Percentiles rank a stretch among this genome's conserved stretches.
These are phyloP conservation scores for Imbricaverruca yamaguchii DNA, from an alignment of 2,888 invertebrate genomes.

Conservation along the genomic window DNA sequence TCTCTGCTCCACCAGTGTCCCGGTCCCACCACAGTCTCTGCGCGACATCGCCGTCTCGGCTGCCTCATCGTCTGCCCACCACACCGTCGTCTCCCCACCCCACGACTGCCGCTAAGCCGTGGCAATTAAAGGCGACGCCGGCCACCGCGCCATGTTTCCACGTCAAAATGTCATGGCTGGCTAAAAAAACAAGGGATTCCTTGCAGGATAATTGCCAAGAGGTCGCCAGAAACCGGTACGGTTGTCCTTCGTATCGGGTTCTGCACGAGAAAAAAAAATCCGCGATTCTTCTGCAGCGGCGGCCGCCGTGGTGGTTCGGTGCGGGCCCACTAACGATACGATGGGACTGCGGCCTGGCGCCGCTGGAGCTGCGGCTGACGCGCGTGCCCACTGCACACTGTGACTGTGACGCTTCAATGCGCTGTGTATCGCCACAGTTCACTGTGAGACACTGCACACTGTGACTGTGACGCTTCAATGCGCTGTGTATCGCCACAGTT, in stretches of 20 bases:
- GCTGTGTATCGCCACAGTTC: too few relatives aligned
- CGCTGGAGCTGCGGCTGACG: neutral
- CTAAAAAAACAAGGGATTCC: slow-evolving; percentile 17
- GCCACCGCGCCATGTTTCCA: slow-evolving; percentile 8
- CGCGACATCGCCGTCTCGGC: too few relatives aligned
- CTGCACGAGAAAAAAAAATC: slow-evolving; percentile 1
- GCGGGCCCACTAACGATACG: neutral
- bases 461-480: too few relatives aligned
- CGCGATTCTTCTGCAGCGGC: neutral
- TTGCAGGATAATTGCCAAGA: slow-evolving; percentile 20
- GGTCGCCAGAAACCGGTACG: slow-evolving; percentile 16
- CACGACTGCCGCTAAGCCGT: neutral
- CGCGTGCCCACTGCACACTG: too few relatives aligned
- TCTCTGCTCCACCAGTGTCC: too few relatives aligned
- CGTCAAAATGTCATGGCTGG: slow-evolving; percentile 6
- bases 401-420: too few relatives aligned
- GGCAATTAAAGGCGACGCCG: slow-evolving; percentile 11
- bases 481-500: too few relatives aligned
- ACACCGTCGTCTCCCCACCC: neutral
- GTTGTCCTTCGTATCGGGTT: slow-evolving; percentile 11
- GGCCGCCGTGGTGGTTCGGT: neutral
- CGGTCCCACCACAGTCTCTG: too few relatives aligned
- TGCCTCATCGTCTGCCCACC: too few relatives aligned
- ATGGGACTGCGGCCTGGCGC: neutral
- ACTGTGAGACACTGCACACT: too few relatives aligned